A percentile compares a stretch with the other conserved stretches of the same genome.
phyloP scores from a whole-genome alignment of 1,140 invertebrate genomes.

The Ips typographus region DNA sequence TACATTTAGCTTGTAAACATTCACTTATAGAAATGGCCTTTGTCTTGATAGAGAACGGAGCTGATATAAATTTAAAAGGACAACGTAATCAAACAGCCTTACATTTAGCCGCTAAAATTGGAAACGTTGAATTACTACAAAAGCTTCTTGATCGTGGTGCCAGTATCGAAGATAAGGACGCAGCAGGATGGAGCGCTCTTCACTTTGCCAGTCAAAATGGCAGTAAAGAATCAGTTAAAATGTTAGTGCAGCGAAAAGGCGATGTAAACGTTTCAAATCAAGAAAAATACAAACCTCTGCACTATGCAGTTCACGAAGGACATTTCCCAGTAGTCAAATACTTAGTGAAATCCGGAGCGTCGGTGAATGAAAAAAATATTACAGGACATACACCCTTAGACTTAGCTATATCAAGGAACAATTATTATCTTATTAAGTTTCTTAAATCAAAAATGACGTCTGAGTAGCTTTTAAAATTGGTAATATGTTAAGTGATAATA shows the following conservation, averaged over 20 bases:
- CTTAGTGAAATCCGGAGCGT: conserved; percentile 2
- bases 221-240: not conserved
- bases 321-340: not conserved
- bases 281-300: conserved; percentile 1
- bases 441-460: conserved; percentile 1
- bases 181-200: not conserved
- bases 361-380: not conserved
- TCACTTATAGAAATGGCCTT: not conserved
- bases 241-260: not conserved
- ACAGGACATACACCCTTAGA: conserved; percentile 6
- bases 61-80: conserved; percentile 7
- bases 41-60: not conserved
- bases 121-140: not conserved
- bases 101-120: not conserved
- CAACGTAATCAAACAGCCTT: not conserved
- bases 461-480: no score
- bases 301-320: conserved; percentile 3
- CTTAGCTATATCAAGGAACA: not conserved
- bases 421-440: not conserved
- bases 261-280: not conserved
- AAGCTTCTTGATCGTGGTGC: not conserved
- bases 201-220: conserved; percentile 1
- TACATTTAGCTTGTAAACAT: conserved; percentile 3
- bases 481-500: no score
- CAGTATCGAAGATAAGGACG: not conserved